Base-by-base conservation (phyloP, 2,888 invertebrate species). In the Drosophila recens region DNA sequence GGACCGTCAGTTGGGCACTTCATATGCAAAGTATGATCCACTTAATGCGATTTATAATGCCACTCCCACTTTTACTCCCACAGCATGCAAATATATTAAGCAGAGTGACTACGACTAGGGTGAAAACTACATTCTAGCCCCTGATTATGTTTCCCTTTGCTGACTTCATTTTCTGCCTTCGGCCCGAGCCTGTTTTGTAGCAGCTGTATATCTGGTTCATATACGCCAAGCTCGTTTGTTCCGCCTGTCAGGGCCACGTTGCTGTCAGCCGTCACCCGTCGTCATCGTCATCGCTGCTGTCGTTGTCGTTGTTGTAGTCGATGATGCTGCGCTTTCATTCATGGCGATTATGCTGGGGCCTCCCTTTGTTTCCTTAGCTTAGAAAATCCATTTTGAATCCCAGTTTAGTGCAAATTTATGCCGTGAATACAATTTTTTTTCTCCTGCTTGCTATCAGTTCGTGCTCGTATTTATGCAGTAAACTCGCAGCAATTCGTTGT, bases 11-110 rank as follows among this genome's bases (percentile, higher is more conserved):
- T 52, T 45, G 49, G 71, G 79, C 69, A 88, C 81, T 87, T 88
- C 90, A 90, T 89, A 90, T 89, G 89, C 87, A 89, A 90, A 90
- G 87, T 87, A 90, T 89, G 90, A 88, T 90, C 90, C 87, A 87
- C 81, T 87, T 89, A 88, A 90, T 84, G 90, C 89, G 87, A 87
- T 88, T 88, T 88, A 90, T 89, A 88, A 76, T 78, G 69, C 81
- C 61, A 75, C 76, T 75, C 43, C 65, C 49, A 17, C 52, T 48
- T 15, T 15, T 2, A 11, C 23, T 15, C 42, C 30, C 9, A 27
- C 15, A 70, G 67, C 80, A 77, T 69, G 79, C 75, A 79, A 79
- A 84, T 79, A 75, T 79, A 84, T 81, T 77, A 74, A 79, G 72
- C 72, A 52, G 67, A 72, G 62, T 58, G 57, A 75, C 64, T 67